Evolutionary conservation across 2,888 invertebrate genomes (phyloP).

Genomic region (Trissonchulus sp.): DNA sequence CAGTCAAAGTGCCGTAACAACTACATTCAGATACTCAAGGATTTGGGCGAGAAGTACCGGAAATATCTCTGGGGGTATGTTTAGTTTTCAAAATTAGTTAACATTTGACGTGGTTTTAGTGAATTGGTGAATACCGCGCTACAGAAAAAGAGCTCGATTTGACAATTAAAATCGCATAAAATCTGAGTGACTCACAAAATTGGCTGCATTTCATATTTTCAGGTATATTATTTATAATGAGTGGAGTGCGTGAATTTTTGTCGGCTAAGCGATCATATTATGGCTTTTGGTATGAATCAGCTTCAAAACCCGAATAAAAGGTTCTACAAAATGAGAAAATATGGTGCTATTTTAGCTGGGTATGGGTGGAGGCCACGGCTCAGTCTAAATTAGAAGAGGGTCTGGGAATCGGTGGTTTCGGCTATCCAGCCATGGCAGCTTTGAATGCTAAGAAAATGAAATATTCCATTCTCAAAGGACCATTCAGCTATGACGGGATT

Average conservation of each 20-base stretch:
- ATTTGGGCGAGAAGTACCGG: conserved; percentile 82
- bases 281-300: too few relatives aligned
- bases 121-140: conserved; percentile 27
- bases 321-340: too few relatives aligned
- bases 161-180: too few relatives aligned
- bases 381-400: conserved; percentile 77
- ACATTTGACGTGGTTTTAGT: conserved; percentile 26
- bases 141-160: too few relatives aligned
- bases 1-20: conserved; percentile 80
- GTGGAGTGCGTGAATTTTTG: too few relatives aligned
- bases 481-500: conserved; percentile 89
- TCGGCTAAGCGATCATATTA: too few relatives aligned
- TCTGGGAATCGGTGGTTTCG: conserved; percentile 74
- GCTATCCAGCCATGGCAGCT: conserved; percentile 74
- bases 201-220: too few relatives aligned
- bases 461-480: conserved; percentile 81
- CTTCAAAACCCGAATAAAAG: too few relatives aligned
- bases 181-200: neutral
- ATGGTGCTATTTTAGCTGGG: conserved; percentile 62
- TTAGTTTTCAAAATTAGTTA: conserved; percentile 24
- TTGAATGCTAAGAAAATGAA: conserved; percentile 94
- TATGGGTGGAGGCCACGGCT: conserved; percentile 86
- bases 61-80: conserved; percentile 84
- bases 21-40: conserved; percentile 69
- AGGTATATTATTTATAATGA: too few relatives aligned